A percentile compares a stretch with the other conserved stretches of the same genome.
These are phyloP conservation scores for Podotricha telesiphe DNA, from an alignment of 2,888 invertebrate species.

Conservation along the genomic window DNA sequence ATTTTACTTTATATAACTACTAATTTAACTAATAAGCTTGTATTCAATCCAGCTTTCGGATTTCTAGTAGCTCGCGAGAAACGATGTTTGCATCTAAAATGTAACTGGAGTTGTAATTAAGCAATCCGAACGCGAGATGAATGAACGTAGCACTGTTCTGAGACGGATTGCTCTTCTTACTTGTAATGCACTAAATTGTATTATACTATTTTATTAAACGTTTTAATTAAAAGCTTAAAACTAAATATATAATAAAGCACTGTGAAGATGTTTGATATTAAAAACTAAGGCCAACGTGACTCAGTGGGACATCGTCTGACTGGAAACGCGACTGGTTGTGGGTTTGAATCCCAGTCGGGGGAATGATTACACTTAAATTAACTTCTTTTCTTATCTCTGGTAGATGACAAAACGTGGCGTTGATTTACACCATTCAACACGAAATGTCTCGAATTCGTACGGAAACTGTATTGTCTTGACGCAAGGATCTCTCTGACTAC, in stretches of 20 bases:
- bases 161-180: conserved; percentile 26
- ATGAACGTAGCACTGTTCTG: conserved; percentile 39
- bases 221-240: conserved; percentile 4
- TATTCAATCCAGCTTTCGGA: conserved; percentile 41
- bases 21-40: conserved; percentile 37
- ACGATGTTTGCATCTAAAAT: conserved; percentile 59
- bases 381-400: too few relatives aligned
- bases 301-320: too few relatives aligned
- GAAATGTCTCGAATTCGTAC: too few relatives aligned
- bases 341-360: too few relatives aligned
- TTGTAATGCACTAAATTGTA: conserved; percentile 29
- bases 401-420: too few relatives aligned
- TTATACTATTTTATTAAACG: conserved; percentile 15
- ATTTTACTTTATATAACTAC: conserved; percentile 2
- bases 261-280: not conserved
- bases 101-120: conserved; percentile 62
- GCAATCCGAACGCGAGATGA: conserved; percentile 55
- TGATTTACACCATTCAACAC: too few relatives aligned
- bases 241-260: not conserved
- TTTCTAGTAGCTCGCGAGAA: conserved; percentile 45
- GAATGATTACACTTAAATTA: too few relatives aligned
- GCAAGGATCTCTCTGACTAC: too few relatives aligned
- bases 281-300: too few relatives aligned
- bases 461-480: too few relatives aligned
- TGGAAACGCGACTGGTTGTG: too few relatives aligned